Conservation (phyloP, 2,888 invertebrate species). For the Phrixothrix hirtus region DNA sequence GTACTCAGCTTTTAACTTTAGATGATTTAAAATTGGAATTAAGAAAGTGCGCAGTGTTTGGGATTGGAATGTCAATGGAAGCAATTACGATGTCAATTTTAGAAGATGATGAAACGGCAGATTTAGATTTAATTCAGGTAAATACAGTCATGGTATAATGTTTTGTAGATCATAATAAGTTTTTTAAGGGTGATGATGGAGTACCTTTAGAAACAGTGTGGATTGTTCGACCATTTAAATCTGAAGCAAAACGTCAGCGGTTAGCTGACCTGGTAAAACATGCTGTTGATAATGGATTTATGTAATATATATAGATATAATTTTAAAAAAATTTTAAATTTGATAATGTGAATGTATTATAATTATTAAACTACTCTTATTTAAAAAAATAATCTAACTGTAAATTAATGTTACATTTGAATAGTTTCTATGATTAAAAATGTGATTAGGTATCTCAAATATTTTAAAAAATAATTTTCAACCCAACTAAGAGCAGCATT, state of each 20-base stretch:
- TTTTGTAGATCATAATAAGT: slow-evolving; percentile 2
- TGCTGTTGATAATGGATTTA: slow-evolving; percentile 58
- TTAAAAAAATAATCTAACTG: too few relatives aligned
- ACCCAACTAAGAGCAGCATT: too few relatives aligned
- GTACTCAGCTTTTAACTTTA: slow-evolving; percentile 62
- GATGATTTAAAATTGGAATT: slow-evolving; percentile 60
- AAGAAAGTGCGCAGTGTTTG: slow-evolving; percentile 61
- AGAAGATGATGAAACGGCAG: slow-evolving; percentile 62
- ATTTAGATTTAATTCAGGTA: slow-evolving; percentile 62
- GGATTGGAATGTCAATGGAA: slow-evolving; percentile 65
- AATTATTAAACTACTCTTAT: too few relatives aligned
- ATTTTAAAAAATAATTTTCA: too few relatives aligned
- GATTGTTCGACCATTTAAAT: slow-evolving; percentile 64
- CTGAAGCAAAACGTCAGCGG: slow-evolving; percentile 62
- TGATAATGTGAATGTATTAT: too few relatives aligned
- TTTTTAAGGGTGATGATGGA: slow-evolving; percentile 58
- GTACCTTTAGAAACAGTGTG: slow-evolving; percentile 64
- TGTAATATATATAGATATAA: neutral
- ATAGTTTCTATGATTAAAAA: too few relatives aligned
- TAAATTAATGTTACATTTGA: too few relatives aligned
- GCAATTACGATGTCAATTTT: slow-evolving; percentile 62
- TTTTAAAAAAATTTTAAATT: too few relatives aligned
- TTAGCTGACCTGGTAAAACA: slow-evolving; percentile 68
- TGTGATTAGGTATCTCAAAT: too few relatives aligned
- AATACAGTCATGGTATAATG: slow-evolving; percentile 13